Percentiles rank a stretch among this genome's conserved stretches.
These are phyloP conservation scores for Felis chaus DNA, from an alignment of 2,113 vertebrate genomes.

Conservation along the genomic window DNA sequence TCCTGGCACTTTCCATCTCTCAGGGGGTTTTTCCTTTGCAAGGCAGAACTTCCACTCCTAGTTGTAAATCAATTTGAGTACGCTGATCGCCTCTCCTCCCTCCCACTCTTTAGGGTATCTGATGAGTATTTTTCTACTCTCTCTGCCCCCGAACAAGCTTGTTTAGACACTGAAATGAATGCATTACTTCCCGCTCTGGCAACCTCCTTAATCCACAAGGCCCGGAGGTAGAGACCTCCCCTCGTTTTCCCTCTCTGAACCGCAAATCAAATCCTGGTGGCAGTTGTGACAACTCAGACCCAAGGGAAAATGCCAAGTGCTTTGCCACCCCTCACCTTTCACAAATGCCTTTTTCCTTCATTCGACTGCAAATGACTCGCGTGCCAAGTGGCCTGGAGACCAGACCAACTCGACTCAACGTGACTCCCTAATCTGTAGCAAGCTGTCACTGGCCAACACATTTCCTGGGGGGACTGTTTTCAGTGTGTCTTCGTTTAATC, in stretches of 20 bases:
- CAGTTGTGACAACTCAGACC: not conserved
- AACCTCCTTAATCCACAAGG: conserved; percentile 47
- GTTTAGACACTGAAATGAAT: conserved; percentile 56
- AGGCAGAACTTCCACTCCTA: conserved; percentile 27
- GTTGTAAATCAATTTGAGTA: conserved; percentile 20
- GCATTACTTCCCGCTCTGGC: conserved; percentile 43
- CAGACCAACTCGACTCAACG: not conserved
- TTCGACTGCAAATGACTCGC: conserved; percentile 11
- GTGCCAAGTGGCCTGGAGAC: not conserved
- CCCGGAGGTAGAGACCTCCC: conserved; percentile 38
- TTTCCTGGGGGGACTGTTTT: not conserved
- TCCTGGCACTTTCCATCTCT: not conserved
- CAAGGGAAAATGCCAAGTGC: not conserved
- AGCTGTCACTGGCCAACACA: conserved; percentile 43
- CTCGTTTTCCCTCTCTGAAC: conserved; percentile 20
- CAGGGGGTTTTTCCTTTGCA: not conserved
- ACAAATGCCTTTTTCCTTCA: not conserved
- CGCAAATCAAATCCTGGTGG: not conserved
- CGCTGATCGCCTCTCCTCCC: not conserved
- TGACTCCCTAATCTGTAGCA: not conserved
- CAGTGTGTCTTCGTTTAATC: not conserved
- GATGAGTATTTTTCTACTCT: conserved; percentile 63
- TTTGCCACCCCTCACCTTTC: not conserved
- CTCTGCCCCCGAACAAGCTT: not conserved
- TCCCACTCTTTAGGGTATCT: conserved; percentile 42